A percentile compares a stretch with the other conserved stretches of the same genome.
Conservation (phyloP, 2,888 invertebrate genomes). For the Apamea anceps region DNA sequence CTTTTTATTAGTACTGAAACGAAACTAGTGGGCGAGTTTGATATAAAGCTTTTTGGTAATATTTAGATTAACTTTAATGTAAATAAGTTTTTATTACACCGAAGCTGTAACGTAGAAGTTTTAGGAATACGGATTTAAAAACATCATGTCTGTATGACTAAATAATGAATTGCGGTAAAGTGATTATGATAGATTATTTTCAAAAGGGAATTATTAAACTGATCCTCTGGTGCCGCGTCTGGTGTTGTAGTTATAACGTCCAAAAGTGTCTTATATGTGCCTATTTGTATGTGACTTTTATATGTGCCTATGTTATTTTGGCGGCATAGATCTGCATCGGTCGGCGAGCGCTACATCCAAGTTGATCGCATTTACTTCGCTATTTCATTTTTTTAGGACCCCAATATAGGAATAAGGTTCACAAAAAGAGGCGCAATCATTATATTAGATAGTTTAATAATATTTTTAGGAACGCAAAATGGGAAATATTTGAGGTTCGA, state of each 20-base stretch:
- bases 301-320: too few relatives aligned
- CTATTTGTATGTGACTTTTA: too few relatives aligned
- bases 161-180: neutral
- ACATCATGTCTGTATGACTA: neutral
- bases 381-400: neutral
- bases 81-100: constrained; percentile 46
- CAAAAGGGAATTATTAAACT: neutral
- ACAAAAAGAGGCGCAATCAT: neutral
- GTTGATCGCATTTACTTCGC: neutral
- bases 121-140: neutral
- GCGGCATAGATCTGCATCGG: too few relatives aligned
- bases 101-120: constrained; percentile 9
- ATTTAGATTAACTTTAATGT: constrained; percentile 30
- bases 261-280: too few relatives aligned
- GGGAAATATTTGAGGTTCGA: too few relatives aligned
- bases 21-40: constrained; percentile 30
- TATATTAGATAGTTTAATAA: neutral
- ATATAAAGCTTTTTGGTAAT: constrained; percentile 21
- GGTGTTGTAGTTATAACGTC: too few relatives aligned
- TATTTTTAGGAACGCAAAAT: too few relatives aligned
- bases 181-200: neutral
- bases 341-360: neutral
- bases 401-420: neutral
- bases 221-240: neutral
- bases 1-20: constrained; percentile 37